Evolutionary conservation across 2,888 invertebrate species (phyloP), one percentile per base, ranked within the genome.

Genomic region (Oscheius sp.): DNA sequence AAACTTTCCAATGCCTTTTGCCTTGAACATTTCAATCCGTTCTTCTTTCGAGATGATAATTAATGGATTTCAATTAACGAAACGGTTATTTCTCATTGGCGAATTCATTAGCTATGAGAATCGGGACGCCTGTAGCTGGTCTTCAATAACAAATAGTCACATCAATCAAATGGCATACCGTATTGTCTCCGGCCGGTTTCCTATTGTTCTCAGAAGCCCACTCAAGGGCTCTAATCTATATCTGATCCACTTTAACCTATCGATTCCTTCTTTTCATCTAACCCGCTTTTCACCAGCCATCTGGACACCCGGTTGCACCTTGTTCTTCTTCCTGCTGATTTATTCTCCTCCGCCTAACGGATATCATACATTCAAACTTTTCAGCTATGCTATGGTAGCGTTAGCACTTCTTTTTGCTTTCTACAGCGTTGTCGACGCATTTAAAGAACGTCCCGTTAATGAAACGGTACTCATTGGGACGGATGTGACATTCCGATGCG

Each of bases 401-500:
- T 24, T 59, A 22, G 41, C 38, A 17, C 22, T 59, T 41, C 30
- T 32, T 28, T 17, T 54, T 32, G 26, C 28, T 32, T 61, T 56
- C 56, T 17, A 24, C 38, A 56, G 56, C 56, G 59, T 44, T 30
- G 24, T 6, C 17, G 26, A 44, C 59, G 59, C 59, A 3, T 75
- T 75, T 54, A 24, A 64, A 14, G 71, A 74, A 62, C 22, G 41
- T 14, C 76, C 76, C 1, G 28, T 22, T 8, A 81, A 81, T 49
- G 51, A 67, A 14, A 73, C 80, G 2, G 71, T 74, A 4, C 44
- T 73, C 24, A 14, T 79, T 6, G 83, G 82, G 2, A 69, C 74
- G 6, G 78, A 77, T 61, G 74, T 83, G n/a, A 63, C 68, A 3
- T 78, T 84, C 33, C 71, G 75, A 30, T 84, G 84, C 56, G 44